Evolutionary conservation across 2,113 vertebrate genomes (phyloP).

Genomic region (Petroica traversi): DNA sequence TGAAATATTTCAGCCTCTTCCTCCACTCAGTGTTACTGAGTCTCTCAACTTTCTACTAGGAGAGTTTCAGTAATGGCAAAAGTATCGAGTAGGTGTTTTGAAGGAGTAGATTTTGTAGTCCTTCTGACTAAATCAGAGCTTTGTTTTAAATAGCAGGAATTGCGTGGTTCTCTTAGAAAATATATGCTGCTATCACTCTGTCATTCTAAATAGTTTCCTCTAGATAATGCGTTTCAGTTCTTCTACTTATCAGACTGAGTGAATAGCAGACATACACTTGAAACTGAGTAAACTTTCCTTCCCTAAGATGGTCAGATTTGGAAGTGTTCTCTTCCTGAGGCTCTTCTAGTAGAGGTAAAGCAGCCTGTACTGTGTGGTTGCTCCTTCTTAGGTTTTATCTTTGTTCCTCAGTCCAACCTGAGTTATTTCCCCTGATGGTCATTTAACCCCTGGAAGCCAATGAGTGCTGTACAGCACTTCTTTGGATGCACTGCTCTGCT

Average conservation of each 20-base stretch:
- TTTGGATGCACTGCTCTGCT: neutral
- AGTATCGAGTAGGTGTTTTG: neutral
- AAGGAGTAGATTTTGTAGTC: neutral
- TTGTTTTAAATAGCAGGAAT: neutral
- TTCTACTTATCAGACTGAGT: neutral
- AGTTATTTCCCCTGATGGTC: neutral
- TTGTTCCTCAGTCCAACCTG: neutral
- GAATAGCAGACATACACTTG: neutral
- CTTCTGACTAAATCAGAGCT: neutral
- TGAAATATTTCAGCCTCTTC: neutral
- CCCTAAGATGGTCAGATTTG: neutral
- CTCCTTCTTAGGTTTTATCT: neutral
- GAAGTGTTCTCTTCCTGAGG: neutral
- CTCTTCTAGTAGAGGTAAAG: neutral
- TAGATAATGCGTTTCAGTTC: neutral
- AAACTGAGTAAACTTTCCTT: neutral
- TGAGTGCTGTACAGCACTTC: neutral
- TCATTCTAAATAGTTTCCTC: neutral
- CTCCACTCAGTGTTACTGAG: neutral
- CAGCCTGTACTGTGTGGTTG: neutral
- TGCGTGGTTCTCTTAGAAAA: neutral
- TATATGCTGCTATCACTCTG: neutral
- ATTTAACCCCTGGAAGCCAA: neutral
- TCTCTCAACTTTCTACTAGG: neutral
- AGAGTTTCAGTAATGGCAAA: neutral